These are phyloP conservation scores for Athalia cordata DNA, from an alignment of 2,888 invertebrate genomes.

Conservation along the genomic window DNA sequence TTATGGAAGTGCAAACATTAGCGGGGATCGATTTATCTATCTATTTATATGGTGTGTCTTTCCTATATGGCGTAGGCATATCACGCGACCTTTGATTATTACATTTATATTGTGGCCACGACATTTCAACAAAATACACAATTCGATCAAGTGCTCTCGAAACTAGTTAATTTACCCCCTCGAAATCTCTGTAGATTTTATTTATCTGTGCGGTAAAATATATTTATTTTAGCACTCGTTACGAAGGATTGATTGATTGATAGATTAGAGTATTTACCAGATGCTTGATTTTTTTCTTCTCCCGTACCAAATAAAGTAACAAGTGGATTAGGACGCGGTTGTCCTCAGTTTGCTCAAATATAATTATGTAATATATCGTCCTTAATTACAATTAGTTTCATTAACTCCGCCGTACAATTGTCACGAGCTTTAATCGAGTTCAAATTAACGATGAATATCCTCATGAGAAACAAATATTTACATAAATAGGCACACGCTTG, in stretches of 20 bases:
- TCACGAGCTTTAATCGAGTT: too few relatives aligned
- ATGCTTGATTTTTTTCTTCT: neutral
- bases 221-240: neutral
- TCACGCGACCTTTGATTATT: slow-evolving; percentile 8
- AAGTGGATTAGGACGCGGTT: too few relatives aligned
- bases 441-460: too few relatives aligned
- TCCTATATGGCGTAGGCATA: neutral
- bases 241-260: neutral
- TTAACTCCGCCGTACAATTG: too few relatives aligned
- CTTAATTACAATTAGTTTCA: too few relatives aligned
- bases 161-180: too few relatives aligned
- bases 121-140: too few relatives aligned
- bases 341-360: too few relatives aligned
- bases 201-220: neutral
- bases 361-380: too few relatives aligned
- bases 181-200: neutral
- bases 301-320: neutral
- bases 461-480: too few relatives aligned
- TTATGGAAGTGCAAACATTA: neutral
- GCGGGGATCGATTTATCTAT: neutral
- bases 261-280: neutral
- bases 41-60: neutral
- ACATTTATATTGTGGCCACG: neutral
- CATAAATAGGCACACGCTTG: too few relatives aligned
- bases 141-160: too few relatives aligned